Evolutionary conservation across 2,113 vertebrate species (phyloP), one percentile per base, ranked within the genome.

Genomic region (Erythrolamprus reginae): DNA sequence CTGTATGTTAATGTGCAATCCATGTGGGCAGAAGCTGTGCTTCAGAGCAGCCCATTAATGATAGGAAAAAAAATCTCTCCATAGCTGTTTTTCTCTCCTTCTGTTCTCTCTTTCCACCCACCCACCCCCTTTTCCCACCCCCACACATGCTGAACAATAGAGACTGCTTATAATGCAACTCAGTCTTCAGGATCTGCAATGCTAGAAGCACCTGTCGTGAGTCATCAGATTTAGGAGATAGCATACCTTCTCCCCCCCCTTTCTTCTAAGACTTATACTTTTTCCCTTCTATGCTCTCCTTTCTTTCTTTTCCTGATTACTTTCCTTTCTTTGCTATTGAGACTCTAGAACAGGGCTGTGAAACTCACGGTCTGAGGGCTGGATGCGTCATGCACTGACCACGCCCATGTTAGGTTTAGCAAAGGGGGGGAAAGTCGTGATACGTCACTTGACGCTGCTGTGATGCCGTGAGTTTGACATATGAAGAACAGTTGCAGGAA

Each of bases 41-140:
- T 89, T 86, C 21, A 86, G 84, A 58, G 53, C 91, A 92, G 84
- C 65, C n/a, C n/a, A 38, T 38, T 89, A 21, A 55, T 89, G 83
- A 26, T 77, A 77, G 28, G 5, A 33, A 65, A 45, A 65, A 77
- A 38, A 42, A 0, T 83, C 83, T 53, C 84, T 82, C 7, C 52
- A 58, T 87, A 87, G 52, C 38, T 77, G 10, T 48, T 45, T 88
- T 13, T 48, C 48, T 55, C 53, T 89, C 61, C 58, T 77, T 70
- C 58, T 52, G 17, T 86, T 77, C n/a, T 70, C 83, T 45, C 26
- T 88, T 48, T 45, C 53, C 42, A 24, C 33, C 70, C 17, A 65
- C 48, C 65, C 51, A 26, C 33, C 21, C 21, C 86, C 52, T n/a
- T 38, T 88, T 53, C 50, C 55, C 70, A 38, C 90, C 52, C 90